phyloP scores from a whole-genome alignment of 2,888 invertebrate species.

The Rhagonycha fulva region DNA sequence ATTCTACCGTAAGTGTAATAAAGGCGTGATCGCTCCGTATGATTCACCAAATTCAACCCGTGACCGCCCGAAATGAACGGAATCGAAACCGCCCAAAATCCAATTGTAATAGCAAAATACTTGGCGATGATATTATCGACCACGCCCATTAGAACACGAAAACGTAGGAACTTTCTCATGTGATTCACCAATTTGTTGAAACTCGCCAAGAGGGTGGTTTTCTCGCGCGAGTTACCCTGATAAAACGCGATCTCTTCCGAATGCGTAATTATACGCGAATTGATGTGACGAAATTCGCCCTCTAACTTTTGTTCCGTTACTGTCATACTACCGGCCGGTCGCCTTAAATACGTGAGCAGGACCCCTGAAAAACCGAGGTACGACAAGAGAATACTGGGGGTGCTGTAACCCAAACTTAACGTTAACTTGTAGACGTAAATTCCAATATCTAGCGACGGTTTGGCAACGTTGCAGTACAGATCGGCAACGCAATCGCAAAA shows the following conservation, averaged over 20 bases:
- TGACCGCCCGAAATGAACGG: constrained; percentile 86
- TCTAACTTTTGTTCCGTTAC: constrained; percentile 96
- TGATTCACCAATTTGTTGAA: constrained; percentile 88
- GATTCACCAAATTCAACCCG: constrained; percentile 66
- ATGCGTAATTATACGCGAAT: constrained; percentile 93
- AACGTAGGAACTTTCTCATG: constrained; percentile 84
- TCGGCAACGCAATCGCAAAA: constrained; percentile 96
- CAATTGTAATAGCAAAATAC: constrained; percentile 95
- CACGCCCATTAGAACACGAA: constrained; percentile 90
- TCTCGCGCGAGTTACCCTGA: constrained; percentile 85
- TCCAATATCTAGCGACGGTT: constrained; percentile 92
- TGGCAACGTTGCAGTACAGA: constrained; percentile 94
- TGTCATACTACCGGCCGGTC: constrained; percentile 87
- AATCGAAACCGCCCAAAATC: constrained; percentile 92
- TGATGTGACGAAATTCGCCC: constrained; percentile 96
- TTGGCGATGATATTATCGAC: constrained; percentile 96
- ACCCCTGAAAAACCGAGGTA: constrained; percentile 88
- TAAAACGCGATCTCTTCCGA: constrained; percentile 92
- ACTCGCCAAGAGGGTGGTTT: constrained; percentile 82
- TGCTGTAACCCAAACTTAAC: constrained; percentile 78
- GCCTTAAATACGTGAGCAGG: constrained; percentile 82
- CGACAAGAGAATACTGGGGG: constrained; percentile 85
- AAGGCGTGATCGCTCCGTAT: constrained; percentile 77
- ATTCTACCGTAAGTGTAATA: constrained; percentile 98
- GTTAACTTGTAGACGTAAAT: constrained; percentile 93